phyloP scores from a whole-genome alignment of 2,888 invertebrate genomes.

The Rhaphigaster nebulosa region DNA sequence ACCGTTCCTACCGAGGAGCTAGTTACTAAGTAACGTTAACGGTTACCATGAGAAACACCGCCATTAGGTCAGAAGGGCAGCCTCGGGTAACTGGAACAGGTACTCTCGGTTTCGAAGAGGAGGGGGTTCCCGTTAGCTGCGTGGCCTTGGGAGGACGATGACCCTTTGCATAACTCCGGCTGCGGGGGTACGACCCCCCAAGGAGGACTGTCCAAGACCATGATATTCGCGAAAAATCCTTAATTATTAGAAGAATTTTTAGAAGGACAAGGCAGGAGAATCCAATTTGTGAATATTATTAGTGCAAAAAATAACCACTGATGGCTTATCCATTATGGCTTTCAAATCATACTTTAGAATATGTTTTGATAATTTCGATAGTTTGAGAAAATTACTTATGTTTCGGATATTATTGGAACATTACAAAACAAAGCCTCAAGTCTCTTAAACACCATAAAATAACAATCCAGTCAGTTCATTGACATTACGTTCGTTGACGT shows the following conservation, averaged over 20 bases:
- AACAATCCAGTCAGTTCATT: too few relatives aligned
- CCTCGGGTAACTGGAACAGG: conserved; percentile 34
- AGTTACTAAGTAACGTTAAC: conserved; percentile 16
- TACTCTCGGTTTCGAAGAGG: conserved; percentile 56
- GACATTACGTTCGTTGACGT: too few relatives aligned
- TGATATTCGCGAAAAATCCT: background rate
- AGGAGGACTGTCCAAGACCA: background rate
- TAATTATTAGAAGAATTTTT: too few relatives aligned
- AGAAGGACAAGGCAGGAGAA: background rate
- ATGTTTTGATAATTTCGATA: too few relatives aligned
- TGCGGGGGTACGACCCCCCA: conserved; percentile 13
- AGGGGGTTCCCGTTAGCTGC: conserved; percentile 10
- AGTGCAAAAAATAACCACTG: background rate
- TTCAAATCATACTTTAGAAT: too few relatives aligned
- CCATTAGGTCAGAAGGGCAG: conserved; percentile 48
- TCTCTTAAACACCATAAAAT: too few relatives aligned
- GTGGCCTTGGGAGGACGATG: conserved; percentile 45
- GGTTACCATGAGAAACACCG: conserved; percentile 9
- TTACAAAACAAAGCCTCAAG: too few relatives aligned
- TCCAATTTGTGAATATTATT: background rate
- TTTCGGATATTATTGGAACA: too few relatives aligned
- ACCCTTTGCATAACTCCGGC: conserved; percentile 54
- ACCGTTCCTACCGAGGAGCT: background rate
- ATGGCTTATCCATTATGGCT: too few relatives aligned
- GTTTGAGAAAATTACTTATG: too few relatives aligned